Evolutionary conservation across 2,888 invertebrate genomes (phyloP), one percentile per base, ranked within the genome.

Genomic region (Hylaea fasciaria): DNA sequence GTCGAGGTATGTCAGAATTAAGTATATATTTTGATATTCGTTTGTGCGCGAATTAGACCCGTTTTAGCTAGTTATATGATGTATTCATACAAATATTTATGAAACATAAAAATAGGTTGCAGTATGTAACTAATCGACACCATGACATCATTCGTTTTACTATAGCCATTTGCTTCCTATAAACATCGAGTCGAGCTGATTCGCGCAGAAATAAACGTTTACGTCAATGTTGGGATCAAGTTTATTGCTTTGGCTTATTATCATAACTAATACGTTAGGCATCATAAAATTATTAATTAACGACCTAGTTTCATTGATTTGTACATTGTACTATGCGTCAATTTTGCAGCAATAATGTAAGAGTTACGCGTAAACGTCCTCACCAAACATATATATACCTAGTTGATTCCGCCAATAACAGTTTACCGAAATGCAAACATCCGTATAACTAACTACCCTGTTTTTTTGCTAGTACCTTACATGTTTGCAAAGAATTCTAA

Each of bases 111-210:
- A 22, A 29, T 29, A 37, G n/a, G 5, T 44, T 44, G 7, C n/a
- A 44, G 14, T 50, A 16, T 11, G n/a, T 40, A 57, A 57, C 45
- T 35, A 56, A 64, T 62, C 29, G 40, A 37, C 48, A 40, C 44
- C 37, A 51, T 65, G 68, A 68, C 59, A 64, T 64, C 65, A 65
- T 64, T 44, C 11, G 41, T 57, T 55, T 61, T 51, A 57, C 35
- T 53, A 35, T 47, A 40, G 53, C 50, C 46, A 47, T 62, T 54
- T 50, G 12, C 40, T 56, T 48, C 51, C 43, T 41, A 58, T 48
- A 58, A 51, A 55, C 16, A 37, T 49, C 11, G 28, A 53, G 39
- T 3, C 39, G 39, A 47, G 56, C 40, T 39, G 22, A 57, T 62
- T 64, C 49, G 17, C 62, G 60, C 59, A 39, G 47, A 55, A 50